Evolutionary conservation across 2,113 vertebrate species (phyloP).

Genomic region (Epinephelus moara): DNA sequence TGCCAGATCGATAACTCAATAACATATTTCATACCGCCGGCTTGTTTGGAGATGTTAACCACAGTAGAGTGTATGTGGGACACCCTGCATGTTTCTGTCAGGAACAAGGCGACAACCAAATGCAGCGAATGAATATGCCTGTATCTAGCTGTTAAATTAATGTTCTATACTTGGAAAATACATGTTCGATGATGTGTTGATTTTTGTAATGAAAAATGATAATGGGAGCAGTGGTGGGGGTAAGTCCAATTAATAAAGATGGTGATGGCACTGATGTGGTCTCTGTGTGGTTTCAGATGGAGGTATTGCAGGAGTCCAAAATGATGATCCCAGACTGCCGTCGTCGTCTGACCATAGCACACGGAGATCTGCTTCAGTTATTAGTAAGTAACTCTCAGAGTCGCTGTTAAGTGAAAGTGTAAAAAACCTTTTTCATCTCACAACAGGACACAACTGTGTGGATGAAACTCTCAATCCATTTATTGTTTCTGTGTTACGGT

Average conservation of each 20-base stretch:
- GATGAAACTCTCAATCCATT: not conserved
- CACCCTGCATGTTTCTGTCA: conserved; percentile 23
- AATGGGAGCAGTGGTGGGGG: not conserved
- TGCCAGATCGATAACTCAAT: conserved; percentile 95
- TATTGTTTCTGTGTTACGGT: not conserved
- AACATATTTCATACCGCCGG: conserved; percentile 90
- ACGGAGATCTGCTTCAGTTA: conserved; percentile 89
- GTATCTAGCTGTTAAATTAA: conserved; percentile 31
- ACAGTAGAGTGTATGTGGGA: conserved; percentile 83
- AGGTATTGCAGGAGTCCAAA: conserved; percentile 93
- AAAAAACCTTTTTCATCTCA: not conserved
- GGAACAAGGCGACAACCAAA: conserved; percentile 19
- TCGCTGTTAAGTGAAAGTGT: not conserved
- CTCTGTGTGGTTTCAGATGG: conserved; percentile 84
- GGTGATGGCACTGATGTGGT: conserved; percentile 1
- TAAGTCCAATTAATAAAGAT: not conserved
- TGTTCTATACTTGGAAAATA: not conserved
- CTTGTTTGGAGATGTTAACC: conserved; percentile 92
- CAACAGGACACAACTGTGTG: not conserved
- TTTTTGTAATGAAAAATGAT: conserved; percentile 16
- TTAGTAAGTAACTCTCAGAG: conserved; percentile 85
- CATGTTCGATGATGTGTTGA: conserved; percentile 35
- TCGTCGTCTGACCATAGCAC: conserved; percentile 90
- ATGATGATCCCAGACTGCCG: conserved; percentile 99
- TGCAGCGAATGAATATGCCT: conserved; percentile 26